Conservation (phyloP, 2,113 vertebrate species). For the Puffinus mauretanicus region DNA sequence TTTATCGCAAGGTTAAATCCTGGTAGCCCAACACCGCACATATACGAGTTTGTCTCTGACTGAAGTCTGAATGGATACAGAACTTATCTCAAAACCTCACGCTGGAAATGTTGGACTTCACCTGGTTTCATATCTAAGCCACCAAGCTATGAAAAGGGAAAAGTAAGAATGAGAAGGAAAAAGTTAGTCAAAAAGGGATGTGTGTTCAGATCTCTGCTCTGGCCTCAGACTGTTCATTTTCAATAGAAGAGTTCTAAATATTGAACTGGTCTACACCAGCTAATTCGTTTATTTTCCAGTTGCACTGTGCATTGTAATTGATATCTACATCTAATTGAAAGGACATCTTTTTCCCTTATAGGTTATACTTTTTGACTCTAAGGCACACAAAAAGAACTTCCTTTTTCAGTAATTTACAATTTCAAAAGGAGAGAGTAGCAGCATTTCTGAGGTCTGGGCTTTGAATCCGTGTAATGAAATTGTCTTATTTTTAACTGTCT, state of each 20-base stretch:
- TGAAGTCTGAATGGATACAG: not conserved
- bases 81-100: not conserved
- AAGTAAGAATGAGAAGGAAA: not conserved
- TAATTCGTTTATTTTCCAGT: not conserved
- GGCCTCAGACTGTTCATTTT: not conserved
- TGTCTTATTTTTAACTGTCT: constrained; percentile 3
- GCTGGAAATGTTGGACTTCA: not conserved
- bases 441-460: not conserved
- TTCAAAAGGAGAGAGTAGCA: not conserved
- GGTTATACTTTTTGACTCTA: not conserved
- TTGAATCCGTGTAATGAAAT: not conserved
- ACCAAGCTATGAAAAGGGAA: not conserved
- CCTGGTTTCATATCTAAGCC: not conserved
- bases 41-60: fast-evolving
- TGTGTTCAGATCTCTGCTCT: not conserved
- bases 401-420: not conserved
- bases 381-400: not conserved
- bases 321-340: not conserved
- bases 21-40: not conserved
- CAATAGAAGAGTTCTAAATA: not conserved
- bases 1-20: not conserved
- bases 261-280: not conserved
- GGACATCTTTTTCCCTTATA: not conserved
- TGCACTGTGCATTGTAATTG: not conserved
- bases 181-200: not conserved